Percentiles rank a stretch among this genome's conserved stretches.
phyloP scores from a whole-genome alignment of 2,113 vertebrate genomes.

The Himantopus leucocephalus region DNA sequence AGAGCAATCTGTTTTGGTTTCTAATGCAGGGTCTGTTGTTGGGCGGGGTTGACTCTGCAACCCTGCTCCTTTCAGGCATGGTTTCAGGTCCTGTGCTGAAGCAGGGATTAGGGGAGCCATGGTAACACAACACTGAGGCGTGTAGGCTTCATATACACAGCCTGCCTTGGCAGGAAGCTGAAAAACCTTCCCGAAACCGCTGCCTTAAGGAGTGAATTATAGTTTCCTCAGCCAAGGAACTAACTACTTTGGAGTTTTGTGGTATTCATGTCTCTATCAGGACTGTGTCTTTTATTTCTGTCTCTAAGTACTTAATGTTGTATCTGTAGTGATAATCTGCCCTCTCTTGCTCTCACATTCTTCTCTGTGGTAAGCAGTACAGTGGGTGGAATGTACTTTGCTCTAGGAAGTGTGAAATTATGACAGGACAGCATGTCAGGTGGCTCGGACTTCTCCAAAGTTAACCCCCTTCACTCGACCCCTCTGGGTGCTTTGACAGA shows the following conservation, averaged over 20 bases:
- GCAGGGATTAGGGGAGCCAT: conserved; percentile 19
- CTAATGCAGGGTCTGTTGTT: not conserved
- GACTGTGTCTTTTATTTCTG: not conserved
- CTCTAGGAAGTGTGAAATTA: not conserved
- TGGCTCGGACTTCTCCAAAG: not conserved
- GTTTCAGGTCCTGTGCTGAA: not conserved
- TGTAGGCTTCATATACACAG: not conserved
- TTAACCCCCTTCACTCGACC: not conserved
- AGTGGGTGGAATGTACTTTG: not conserved
- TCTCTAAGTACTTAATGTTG: not conserved
- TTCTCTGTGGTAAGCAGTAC: conserved; percentile 11
- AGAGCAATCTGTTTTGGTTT: not conserved
- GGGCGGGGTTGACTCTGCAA: not conserved
- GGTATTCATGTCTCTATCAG: not conserved
- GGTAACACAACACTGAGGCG: conserved; percentile 16
- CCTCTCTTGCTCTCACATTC: not conserved
- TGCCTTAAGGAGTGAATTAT: not conserved
- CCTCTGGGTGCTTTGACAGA: not conserved
- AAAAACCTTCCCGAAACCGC: not conserved
- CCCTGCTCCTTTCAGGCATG: not conserved
- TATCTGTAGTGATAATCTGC: not conserved
- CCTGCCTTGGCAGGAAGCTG: conserved; percentile 32
- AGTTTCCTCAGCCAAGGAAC: conserved; percentile 4
- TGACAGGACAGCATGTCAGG: not conserved
- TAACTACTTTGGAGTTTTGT: not conserved